Evolutionary conservation across 2,888 invertebrate genomes (phyloP), one percentile per base, ranked within the genome.

Genomic region (Seira sanloemensis): DNA sequence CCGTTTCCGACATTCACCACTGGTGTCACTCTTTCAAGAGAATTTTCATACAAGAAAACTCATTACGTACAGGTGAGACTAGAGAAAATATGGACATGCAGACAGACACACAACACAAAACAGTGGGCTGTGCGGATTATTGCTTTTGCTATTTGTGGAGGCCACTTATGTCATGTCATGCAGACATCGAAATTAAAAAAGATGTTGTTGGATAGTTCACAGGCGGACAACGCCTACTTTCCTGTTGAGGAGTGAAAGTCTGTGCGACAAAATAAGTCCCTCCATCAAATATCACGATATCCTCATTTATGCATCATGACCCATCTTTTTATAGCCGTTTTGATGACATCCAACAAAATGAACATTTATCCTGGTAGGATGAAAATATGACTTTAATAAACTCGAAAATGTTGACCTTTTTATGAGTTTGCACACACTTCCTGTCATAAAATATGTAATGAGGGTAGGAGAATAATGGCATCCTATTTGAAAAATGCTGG

Each of bases 121-220:
- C 37, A 12, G 4, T 37, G 37, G 5, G 37, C 12, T 37, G 58
- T 37, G 37, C 58, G 16, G 2, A 58, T n/a, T 58, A 58, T 58
- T 58, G n/a, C 58, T 58, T 58, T 4, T 37, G 37, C 58, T 58
- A 58, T 58, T 58, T 58, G 58, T 58, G n/a, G 58, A 58, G 18
- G 16, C 58, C 58, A 58, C 58, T 58, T 58, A 58, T 58, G 58
- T 58, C 58, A 58, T 58, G 58, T 58, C 58, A 58, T 58, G 58
- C 58, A 18, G 18, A 58, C 58, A 18, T 58, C 58, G 58, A 58
- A 58, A 58, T 58, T 58, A 58, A 58, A 58, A 58, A 18, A 37
- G 5, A 37, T n/a, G 58, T 16, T 58, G 58, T 58, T 16, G 9
- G 58, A 18, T 58, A 58, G n/a, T 37, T 7, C 58, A 16, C 58